phyloP scores from a whole-genome alignment of 2,888 invertebrate species.

The Neoitamus cyanurus region DNA sequence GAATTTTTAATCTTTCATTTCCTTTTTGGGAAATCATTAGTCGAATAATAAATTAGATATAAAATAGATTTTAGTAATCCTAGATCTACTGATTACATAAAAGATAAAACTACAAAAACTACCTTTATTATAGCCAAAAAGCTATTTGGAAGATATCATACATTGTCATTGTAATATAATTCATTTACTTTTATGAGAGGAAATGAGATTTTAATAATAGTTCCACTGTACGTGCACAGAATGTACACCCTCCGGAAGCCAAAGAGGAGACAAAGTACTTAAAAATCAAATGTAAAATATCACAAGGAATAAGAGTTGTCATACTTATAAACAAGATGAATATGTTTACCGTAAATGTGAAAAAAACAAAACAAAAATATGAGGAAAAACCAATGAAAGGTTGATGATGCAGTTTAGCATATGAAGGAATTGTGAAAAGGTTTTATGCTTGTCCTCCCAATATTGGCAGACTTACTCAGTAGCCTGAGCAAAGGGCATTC shows the following conservation, averaged over 20 bases:
- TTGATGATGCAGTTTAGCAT: background rate
- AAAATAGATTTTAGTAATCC: too few species aligned
- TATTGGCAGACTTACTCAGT: slow-evolving; percentile 89
- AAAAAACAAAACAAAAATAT: background rate
- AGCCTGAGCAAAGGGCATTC: slow-evolving; percentile 97
- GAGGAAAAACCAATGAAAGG: background rate
- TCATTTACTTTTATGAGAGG: too few species aligned
- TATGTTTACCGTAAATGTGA: background rate
- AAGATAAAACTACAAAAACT: too few species aligned
- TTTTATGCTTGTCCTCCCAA: slow-evolving; percentile 43
- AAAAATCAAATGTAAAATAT: background rate
- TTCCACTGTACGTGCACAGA: background rate
- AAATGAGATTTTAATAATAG: too few species aligned
- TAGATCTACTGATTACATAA: too few species aligned
- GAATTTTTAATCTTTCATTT: too few species aligned
- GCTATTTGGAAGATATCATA: too few species aligned
- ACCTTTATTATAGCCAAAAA: too few species aligned
- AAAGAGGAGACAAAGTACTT: background rate
- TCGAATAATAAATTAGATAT: too few species aligned
- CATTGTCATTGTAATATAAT: too few species aligned
- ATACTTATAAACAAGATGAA: background rate
- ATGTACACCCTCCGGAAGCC: background rate
- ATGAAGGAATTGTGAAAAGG: background rate
- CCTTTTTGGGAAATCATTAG: too few species aligned
- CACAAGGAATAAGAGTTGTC: background rate